These are phyloP conservation scores for Anableps anableps DNA, from an alignment of 2,797 vertebrate species.

Conservation along the genomic window DNA sequence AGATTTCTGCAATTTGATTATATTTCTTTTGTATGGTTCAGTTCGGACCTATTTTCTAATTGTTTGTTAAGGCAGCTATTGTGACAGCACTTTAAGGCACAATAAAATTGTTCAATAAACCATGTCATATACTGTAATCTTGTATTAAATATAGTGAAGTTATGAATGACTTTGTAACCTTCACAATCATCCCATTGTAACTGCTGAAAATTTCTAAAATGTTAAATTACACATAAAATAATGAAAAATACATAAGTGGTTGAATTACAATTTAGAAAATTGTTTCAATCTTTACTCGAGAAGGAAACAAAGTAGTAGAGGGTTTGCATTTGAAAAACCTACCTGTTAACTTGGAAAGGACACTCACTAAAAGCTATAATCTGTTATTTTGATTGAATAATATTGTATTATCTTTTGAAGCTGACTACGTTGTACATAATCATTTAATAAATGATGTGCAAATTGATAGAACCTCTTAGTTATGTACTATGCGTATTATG, in stretches of 20 bases:
- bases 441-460: not conserved
- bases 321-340: not conserved
- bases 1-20: not conserved
- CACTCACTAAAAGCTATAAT: not conserved
- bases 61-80: not conserved
- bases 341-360: not conserved
- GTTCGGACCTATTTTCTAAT: not conserved
- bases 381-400: not conserved
- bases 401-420: not conserved
- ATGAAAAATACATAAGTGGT: not conserved
- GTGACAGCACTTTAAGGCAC: not conserved
- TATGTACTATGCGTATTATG: not conserved
- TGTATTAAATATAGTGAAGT: not conserved
- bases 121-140: not conserved
- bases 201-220: not conserved
- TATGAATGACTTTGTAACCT: not conserved
- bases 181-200: not conserved
- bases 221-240: not conserved
- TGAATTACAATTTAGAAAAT: not conserved
- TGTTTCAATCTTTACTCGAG: not conserved
- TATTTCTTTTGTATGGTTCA: not conserved
- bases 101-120: not conserved
- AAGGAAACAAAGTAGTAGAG: not conserved
- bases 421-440: not conserved
- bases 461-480: not conserved